A percentile compares a stretch with the other conserved stretches of the same genome.
Conservation (phyloP, 2,113 vertebrate species). For the Urocitellus parryii region DNA sequence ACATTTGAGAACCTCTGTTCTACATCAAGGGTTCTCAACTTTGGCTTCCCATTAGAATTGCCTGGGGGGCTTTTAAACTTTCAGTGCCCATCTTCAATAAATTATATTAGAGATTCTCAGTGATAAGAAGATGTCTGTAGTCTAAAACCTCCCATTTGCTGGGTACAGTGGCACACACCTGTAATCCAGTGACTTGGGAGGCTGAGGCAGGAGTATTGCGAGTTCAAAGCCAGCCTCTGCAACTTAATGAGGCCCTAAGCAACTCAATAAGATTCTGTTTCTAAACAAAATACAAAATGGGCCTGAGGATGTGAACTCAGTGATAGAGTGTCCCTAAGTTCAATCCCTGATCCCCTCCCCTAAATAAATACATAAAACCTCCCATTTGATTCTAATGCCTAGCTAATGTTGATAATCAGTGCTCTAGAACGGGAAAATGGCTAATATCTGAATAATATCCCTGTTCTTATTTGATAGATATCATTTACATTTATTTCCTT, state of each 20-base stretch:
- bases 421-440: neutral
- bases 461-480: neutral
- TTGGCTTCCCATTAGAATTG: neutral
- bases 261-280: no score
- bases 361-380: no score
- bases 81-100: neutral
- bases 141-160: neutral
- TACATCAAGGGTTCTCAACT: neutral
- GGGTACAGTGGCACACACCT: no score
- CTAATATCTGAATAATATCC: neutral
- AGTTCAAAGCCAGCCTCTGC: no score
- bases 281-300: no score
- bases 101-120: neutral
- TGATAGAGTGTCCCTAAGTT: no score
- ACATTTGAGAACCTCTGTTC: neutral
- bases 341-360: no score
- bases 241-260: no score
- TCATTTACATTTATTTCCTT: conserved; percentile 27
- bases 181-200: no score
- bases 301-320: no score
- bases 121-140: neutral
- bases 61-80: neutral
- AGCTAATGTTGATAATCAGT: neutral
- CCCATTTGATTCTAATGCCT: neutral
- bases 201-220: no score